Evolutionary conservation across 2,113 vertebrate genomes (phyloP).

Genomic region (Panthera uncia): DNA sequence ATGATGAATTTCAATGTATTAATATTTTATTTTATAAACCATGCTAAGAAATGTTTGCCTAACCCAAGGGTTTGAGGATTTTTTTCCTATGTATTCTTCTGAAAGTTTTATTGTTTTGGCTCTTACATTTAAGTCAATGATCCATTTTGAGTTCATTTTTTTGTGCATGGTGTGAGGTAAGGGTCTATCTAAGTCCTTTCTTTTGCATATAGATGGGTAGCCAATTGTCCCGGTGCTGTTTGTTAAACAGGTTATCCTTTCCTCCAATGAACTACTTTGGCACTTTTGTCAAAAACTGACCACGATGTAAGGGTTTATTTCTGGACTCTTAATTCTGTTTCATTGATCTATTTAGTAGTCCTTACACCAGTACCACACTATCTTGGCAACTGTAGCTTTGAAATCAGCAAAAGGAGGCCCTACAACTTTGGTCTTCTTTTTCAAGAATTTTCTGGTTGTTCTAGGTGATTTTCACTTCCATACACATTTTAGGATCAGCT

Average conservation of each 20-base stretch:
- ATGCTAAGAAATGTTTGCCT: background rate
- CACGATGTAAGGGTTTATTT: background rate
- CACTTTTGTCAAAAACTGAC: background rate
- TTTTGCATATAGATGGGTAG: background rate
- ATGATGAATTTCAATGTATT: background rate
- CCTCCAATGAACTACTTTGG: background rate
- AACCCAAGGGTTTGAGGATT: background rate
- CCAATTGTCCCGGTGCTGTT: background rate
- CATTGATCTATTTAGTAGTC: background rate
- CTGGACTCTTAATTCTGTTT: background rate
- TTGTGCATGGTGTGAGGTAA: background rate
- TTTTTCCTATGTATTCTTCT: background rate
- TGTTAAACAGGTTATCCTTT: background rate
- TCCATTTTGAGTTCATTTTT: background rate
- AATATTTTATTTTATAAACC: background rate
- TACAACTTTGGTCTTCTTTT: background rate
- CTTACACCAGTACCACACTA: background rate
- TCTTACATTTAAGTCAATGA: background rate
- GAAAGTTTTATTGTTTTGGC: background rate
- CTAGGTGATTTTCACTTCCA: background rate
- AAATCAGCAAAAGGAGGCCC: background rate
- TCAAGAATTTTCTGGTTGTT: background rate
- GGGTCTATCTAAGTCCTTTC: background rate
- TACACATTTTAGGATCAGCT: background rate
- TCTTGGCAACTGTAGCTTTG: background rate